These are phyloP conservation scores for Protophormia terraenovae DNA, from an alignment of 2,888 invertebrate species.

Conservation along the genomic window DNA sequence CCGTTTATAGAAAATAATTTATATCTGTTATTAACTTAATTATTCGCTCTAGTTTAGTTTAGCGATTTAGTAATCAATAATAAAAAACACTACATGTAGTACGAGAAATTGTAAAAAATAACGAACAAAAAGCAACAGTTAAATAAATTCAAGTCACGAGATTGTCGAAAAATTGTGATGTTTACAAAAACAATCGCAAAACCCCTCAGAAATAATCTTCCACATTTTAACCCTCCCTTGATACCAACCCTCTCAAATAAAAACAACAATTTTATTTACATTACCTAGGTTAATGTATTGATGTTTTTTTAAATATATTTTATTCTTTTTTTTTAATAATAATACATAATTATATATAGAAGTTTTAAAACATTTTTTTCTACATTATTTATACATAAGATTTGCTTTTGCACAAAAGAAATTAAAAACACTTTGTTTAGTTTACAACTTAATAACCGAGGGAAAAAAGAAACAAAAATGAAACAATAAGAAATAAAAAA, in stretches of 20 bases:
- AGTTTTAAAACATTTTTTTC: constrained; percentile 46
- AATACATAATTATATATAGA: constrained; percentile 55
- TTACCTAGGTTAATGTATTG: constrained; percentile 38
- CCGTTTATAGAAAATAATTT: too few species aligned
- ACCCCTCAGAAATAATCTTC: too few species aligned
- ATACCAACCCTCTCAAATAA: neutral
- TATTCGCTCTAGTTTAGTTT: too few species aligned
- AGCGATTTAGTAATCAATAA: too few species aligned
- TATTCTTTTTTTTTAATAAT: constrained; percentile 44
- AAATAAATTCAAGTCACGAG: too few species aligned
- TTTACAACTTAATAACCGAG: constrained; percentile 48
- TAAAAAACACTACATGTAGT: too few species aligned
- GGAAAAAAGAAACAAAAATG: constrained; percentile 21
- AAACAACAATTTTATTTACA: constrained; percentile 21
- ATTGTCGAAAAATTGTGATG: too few species aligned
- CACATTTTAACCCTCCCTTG: neutral
- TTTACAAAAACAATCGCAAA: too few species aligned
- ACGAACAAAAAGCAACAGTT: too few species aligned
- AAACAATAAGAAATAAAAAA: constrained; percentile 7
- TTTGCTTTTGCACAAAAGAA: constrained; percentile 42
- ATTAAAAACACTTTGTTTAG: constrained; percentile 47
- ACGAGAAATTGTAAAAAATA: too few species aligned
- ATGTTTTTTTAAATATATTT: constrained; percentile 19
- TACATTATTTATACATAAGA: constrained; percentile 50
- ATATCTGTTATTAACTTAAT: too few species aligned